Conservation (phyloP, 2,797 vertebrate genomes). For the Macrochelys suwanniensis region DNA sequence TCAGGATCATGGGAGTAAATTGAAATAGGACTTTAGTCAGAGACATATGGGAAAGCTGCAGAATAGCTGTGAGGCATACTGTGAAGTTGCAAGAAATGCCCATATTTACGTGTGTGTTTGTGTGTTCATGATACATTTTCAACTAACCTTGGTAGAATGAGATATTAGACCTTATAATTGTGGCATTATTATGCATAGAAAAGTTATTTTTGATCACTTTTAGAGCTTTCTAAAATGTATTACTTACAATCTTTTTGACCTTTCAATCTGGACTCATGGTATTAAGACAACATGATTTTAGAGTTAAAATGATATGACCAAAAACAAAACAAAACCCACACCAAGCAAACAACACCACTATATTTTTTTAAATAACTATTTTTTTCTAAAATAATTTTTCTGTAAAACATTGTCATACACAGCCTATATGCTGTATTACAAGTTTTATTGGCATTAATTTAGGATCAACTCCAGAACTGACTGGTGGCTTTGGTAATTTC, state of each 20-base stretch:
- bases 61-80: slow-evolving; percentile 54
- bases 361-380: neutral
- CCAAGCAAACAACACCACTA: neutral
- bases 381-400: neutral
- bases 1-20: slow-evolving; percentile 17
- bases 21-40: slow-evolving; percentile 48
- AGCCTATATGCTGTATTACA: neutral
- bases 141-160: neutral
- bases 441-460: neutral
- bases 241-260: neutral
- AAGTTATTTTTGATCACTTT: neutral
- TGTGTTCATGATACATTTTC: slow-evolving; percentile 27
- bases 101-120: slow-evolving; percentile 1
- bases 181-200: neutral
- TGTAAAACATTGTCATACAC: fast-evolving
- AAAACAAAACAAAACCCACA: neutral
- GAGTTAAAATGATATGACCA: neutral
- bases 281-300: neutral
- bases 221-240: slow-evolving; percentile 12
- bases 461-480: neutral
- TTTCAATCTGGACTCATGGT: neutral
- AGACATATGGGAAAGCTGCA: slow-evolving; percentile 56
- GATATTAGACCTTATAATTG: neutral
- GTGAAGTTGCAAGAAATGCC: slow-evolving; percentile 30
- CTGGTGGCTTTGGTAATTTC: neutral